Conservation (phyloP, 2,113 vertebrate species). For the Glaucomys volans region DNA sequence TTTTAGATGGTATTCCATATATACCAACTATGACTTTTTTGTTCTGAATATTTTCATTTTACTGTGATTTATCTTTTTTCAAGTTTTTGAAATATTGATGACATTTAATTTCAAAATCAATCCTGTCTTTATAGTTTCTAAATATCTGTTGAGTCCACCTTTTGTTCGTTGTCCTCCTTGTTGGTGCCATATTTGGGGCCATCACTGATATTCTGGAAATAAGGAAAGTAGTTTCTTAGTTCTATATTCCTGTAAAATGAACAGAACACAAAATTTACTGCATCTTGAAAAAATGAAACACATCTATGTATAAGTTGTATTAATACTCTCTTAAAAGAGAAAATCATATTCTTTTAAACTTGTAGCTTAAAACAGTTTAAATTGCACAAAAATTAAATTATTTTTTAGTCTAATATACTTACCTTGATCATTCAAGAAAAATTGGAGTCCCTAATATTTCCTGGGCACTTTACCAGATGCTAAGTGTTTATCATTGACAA, state of each 20-base stretch:
- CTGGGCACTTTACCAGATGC: neutral
- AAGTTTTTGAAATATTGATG: neutral
- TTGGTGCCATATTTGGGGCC: neutral
- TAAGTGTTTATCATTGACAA: neutral
- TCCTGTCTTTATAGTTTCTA: neutral
- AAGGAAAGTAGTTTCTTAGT: neutral
- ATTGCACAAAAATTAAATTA: neutral
- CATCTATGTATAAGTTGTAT: neutral
- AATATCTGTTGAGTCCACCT: neutral
- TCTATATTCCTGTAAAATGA: neutral
- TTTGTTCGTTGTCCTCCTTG: neutral
- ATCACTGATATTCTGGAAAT: neutral
- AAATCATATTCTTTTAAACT: neutral
- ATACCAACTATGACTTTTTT: conserved; percentile 11
- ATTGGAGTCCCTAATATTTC: neutral
- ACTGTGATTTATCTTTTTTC: neutral
- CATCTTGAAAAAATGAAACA: conserved; percentile 25
- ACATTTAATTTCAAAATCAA: neutral
- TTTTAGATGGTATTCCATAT: neutral
- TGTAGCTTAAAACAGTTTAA: neutral
- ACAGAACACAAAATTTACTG: neutral
- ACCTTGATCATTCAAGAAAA: conserved; percentile 43
- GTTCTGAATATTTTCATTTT: conserved; percentile 23
- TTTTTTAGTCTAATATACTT: neutral
- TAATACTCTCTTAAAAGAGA: neutral